Percentiles rank a stretch among this genome's conserved stretches.
Evolutionary conservation across 1,140 invertebrate genomes (phyloP).

Genomic region (Megathymus violae): DNA sequence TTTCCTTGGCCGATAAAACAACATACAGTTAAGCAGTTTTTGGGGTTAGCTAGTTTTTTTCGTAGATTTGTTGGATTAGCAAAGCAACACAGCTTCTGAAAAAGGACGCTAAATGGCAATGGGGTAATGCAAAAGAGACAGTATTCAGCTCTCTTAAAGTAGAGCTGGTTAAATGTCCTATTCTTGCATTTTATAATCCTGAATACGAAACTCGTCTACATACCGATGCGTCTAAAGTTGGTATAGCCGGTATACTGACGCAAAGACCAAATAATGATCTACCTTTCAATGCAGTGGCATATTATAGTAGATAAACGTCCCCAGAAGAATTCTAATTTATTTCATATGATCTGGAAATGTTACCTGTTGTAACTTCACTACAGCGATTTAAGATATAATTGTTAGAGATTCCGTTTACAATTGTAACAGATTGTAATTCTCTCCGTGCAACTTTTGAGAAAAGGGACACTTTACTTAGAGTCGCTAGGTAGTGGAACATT

Average conservation of each 20-base stretch:
- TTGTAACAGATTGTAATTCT: constrained; percentile 34
- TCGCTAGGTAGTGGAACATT: constrained; percentile 26
- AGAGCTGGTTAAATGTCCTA: constrained; percentile 40
- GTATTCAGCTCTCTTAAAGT: constrained; percentile 35
- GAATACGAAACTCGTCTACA: constrained; percentile 37
- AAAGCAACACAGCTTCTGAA: constrained; percentile 46
- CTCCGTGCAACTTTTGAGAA: constrained; percentile 30
- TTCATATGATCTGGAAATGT: constrained; percentile 34
- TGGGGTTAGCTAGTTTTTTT: constrained; percentile 54
- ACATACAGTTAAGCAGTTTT: constrained; percentile 39
- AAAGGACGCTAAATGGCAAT: constrained; percentile 41
- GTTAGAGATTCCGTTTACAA: constrained; percentile 21
- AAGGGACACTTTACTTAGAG: constrained; percentile 30
- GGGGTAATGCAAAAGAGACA: constrained; percentile 28
- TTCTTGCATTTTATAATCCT: constrained; percentile 55
- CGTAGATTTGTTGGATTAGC: constrained; percentile 56
- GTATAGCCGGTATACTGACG: neutral
- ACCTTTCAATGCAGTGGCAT: constrained; percentile 22
- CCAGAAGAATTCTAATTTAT: constrained; percentile 16
- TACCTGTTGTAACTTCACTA: constrained; percentile 20
- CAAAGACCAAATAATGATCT: neutral
- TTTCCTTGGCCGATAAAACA: constrained; percentile 32
- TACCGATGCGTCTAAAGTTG: neutral
- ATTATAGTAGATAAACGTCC: constrained; percentile 32
- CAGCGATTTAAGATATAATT: constrained; percentile 15